Percentiles rank a stretch among this genome's conserved stretches.
Conservation (phyloP, 2,797 vertebrate species). For the Pangasius krempfi region DNA sequence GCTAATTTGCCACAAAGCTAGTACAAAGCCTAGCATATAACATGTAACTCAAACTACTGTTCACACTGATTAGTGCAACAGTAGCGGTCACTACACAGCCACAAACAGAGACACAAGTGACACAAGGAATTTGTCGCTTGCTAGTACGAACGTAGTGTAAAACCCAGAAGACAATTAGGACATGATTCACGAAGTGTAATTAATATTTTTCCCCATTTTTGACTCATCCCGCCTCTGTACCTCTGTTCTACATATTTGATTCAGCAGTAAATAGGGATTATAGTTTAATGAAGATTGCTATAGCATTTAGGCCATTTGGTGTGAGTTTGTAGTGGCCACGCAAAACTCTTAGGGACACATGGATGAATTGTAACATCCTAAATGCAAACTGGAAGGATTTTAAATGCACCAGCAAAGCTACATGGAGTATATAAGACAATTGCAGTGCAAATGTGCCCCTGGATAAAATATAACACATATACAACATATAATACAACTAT, state of each 20-base stretch:
- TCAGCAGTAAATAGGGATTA: not conserved
- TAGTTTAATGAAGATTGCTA: not conserved
- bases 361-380: not conserved
- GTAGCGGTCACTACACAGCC: not conserved
- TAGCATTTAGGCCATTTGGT: not conserved
- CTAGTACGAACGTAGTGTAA: not conserved
- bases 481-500: not conserved
- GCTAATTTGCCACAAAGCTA: not conserved
- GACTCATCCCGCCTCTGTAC: not conserved
- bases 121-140: not conserved
- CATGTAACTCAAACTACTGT: not conserved
- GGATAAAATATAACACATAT: not conserved
- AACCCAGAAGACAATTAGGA: not conserved
- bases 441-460: not conserved
- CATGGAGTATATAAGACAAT: not conserved
- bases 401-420: not conserved
- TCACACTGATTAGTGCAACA: not conserved
- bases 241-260: not conserved
- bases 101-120: not conserved
- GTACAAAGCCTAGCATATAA: not conserved
- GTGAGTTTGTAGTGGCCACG: not conserved
- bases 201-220: not conserved
- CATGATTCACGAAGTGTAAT: not conserved
- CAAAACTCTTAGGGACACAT: not conserved
- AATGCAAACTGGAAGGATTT: not conserved